Evolutionary conservation across 2,113 vertebrate genomes (phyloP).

Genomic region (Scomber colias): DNA sequence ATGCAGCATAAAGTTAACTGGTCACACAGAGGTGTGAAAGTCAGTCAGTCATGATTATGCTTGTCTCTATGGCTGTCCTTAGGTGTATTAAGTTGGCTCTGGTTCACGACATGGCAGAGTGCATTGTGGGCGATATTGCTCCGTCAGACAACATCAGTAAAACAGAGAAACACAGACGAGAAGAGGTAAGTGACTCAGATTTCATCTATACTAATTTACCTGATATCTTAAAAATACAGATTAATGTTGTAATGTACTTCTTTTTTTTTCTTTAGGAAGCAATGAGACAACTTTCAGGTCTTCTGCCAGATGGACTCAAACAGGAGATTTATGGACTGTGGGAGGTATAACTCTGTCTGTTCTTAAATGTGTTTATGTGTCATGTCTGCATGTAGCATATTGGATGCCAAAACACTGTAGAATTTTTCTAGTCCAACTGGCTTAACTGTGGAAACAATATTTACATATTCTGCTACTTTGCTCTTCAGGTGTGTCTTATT

Average conservation of each 20-base stretch:
- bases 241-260: too few species aligned
- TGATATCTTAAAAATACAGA: not conserved
- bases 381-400: too few species aligned
- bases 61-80: not conserved
- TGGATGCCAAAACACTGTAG: too few species aligned
- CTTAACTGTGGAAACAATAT: not conserved
- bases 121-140: slow-evolving; percentile 98
- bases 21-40: too few species aligned
- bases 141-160: slow-evolving; percentile 97
- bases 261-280: slow-evolving; percentile 85
- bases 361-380: too few species aligned
- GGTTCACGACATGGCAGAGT: slow-evolving; percentile 98
- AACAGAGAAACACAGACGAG: slow-evolving; percentile 93
- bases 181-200: slow-evolving; percentile 86
- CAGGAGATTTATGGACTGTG: slow-evolving; percentile 94
- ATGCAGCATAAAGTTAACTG: too few species aligned
- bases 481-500: too few species aligned
- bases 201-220: not conserved
- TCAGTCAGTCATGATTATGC: too few species aligned
- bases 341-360: slow-evolving; percentile 85
- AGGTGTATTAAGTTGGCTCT: slow-evolving; percentile 95
- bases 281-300: slow-evolving; percentile 89
- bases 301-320: slow-evolving; percentile 87
- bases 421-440: not conserved
- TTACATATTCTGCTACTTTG: not conserved